Evolutionary conservation across 2,888 invertebrate species (phyloP), one percentile per base, ranked within the genome.

Genomic region (Cinara cedri): DNA sequence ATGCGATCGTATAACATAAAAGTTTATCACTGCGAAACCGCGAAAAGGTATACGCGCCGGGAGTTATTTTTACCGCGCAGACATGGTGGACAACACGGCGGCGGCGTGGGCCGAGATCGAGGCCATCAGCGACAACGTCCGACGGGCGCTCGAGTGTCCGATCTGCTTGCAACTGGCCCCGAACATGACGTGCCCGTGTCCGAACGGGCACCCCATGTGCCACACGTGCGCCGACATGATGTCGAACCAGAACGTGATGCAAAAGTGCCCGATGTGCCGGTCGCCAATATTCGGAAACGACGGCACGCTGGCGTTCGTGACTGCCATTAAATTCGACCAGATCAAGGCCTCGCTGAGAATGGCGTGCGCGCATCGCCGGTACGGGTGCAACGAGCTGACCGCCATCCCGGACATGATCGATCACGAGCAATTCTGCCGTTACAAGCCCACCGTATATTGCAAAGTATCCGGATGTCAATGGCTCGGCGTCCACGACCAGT

Each of bases 161-260:
- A 19, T 68, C 1, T 68, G 68, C 26, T n/a, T 68, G 63, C 1
- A n/a, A 46, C 26, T 68, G 51, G 8, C 9, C 26, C 1, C 19
- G 3, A 11, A 26, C n/a, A 24, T 51, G 26, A 10, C 51, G 51
- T 68, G 68, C n/a, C 13, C 9, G 1, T 68, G 68, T n/a, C 51
- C 51, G 16, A 49, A 51, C 51, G 51, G 51, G 0, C 68, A 68
- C 51, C n/a, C 24, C 16, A 24, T 68, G 16, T 68, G 68, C 68
- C 0, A 26, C 26, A 2, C 0, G 1, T 68, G 68, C 51, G 4
- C 51, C 16, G 3, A 0, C 9, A 1, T 8, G 26, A 1, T 68
- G 26, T 4, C 16, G 26, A n/a, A 26, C 26, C n/a, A 8, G 51
- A 4, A 51, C 51, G 14, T 3, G 16, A n/a, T 6, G 44, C 19